phyloP scores from a whole-genome alignment of 2,113 vertebrate genomes.

The Scopus umbretta region DNA sequence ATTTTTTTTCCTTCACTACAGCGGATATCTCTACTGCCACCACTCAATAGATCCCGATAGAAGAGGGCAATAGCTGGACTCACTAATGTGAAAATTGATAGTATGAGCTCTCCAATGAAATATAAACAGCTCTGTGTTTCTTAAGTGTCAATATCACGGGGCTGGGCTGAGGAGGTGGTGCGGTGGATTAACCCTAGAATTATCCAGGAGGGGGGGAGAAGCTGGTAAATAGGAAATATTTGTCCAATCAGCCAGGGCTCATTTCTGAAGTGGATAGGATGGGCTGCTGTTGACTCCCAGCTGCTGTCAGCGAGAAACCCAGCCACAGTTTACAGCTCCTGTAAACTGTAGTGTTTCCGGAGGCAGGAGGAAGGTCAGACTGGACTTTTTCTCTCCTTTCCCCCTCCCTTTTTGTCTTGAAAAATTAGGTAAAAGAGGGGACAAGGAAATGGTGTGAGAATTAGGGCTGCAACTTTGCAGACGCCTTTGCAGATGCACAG shows the following conservation, averaged over 20 bases:
- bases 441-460: not conserved
- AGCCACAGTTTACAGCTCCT: not conserved
- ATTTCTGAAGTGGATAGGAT: slow-evolving; percentile 16
- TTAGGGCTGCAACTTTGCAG: not conserved
- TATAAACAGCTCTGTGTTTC: slow-evolving; percentile 71
- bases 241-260: slow-evolving; percentile 34
- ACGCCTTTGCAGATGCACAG: not conserved
- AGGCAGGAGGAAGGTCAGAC: not conserved
- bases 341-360: not conserved
- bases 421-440: not conserved
- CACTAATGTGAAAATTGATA: slow-evolving; percentile 74
- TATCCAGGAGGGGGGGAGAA: slow-evolving; percentile 31
- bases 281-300: slow-evolving; percentile 20
- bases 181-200: slow-evolving; percentile 62
- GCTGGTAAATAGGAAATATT: slow-evolving; percentile 44
- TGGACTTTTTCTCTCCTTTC: not conserved
- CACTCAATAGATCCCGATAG: slow-evolving; percentile 71
- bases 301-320: not conserved
- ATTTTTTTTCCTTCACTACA: slow-evolving; percentile 70
- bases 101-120: slow-evolving; percentile 71
- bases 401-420: not conserved
- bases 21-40: slow-evolving; percentile 68
- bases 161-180: slow-evolving; percentile 29
- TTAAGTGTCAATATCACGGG: slow-evolving; percentile 66
- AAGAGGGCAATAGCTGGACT: slow-evolving; percentile 65